Conservation (phyloP, 2,113 vertebrate species). For the Urocynchramus pylzowi region DNA sequence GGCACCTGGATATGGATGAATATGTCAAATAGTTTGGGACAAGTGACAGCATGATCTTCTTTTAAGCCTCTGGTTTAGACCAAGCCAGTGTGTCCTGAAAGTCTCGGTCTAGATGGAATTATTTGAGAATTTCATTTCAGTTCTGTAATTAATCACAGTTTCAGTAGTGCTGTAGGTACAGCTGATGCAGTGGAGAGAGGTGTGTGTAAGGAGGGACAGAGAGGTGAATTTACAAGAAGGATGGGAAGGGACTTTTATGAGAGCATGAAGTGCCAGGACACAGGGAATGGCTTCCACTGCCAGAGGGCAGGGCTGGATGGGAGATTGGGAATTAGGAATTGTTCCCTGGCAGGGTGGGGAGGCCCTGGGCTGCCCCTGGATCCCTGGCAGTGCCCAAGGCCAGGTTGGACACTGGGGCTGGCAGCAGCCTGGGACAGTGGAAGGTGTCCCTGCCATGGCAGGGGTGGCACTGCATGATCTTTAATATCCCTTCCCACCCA, state of each 20-base stretch:
- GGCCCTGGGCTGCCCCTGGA: background rate
- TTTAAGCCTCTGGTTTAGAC: background rate
- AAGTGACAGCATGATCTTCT: background rate
- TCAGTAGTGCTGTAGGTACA: background rate
- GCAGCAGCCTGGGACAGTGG: background rate
- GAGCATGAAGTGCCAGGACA: background rate
- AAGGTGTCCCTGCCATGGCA: background rate
- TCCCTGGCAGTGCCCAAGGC: background rate
- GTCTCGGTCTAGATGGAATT: background rate
- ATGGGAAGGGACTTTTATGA: background rate
- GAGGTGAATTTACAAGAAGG: background rate
- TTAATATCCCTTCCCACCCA: background rate
- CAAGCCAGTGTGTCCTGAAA: background rate
- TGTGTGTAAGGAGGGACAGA: background rate
- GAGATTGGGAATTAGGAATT: fast-evolving
- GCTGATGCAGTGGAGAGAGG: background rate
- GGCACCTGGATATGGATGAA: background rate
- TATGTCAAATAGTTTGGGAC: background rate
- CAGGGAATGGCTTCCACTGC: background rate
- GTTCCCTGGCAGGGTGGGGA: background rate
- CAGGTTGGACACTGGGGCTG: background rate
- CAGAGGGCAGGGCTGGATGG: fast-evolving
- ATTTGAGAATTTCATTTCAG: background rate
- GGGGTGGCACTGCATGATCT: fast-evolving
- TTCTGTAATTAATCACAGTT: background rate